These are phyloP conservation scores for Meandrina meandrites DNA, from an alignment of 92 coral and sea anemone genomes.

Conservation along the genomic window DNA sequence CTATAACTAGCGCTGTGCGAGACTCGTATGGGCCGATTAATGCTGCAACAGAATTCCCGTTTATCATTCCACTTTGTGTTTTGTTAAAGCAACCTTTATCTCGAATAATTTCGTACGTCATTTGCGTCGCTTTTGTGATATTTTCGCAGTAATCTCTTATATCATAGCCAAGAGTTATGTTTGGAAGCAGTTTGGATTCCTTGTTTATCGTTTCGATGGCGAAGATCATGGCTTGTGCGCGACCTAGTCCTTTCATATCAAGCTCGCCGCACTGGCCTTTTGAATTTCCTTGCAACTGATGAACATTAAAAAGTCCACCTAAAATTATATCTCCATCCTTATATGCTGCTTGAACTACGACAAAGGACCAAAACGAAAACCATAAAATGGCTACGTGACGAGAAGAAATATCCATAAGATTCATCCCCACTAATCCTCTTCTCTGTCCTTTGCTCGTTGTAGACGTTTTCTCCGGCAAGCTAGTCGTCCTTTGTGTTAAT, in stretches of 20 bases:
- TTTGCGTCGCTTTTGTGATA: background rate
- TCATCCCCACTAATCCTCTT: no score
- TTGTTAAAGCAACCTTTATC: background rate
- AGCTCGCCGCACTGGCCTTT: slow-evolving; percentile 59
- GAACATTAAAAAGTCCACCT: slow-evolving; percentile 81
- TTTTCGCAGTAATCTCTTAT: background rate
- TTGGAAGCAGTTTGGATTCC: slow-evolving; percentile 55
- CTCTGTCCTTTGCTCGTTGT: no score
- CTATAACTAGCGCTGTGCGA: background rate
- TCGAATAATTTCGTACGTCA: background rate
- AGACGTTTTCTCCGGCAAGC: no score
- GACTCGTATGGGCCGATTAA: slow-evolving; percentile 9
- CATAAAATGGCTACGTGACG: no score
- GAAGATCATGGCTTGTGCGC: slow-evolving; percentile 83
- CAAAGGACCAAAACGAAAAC: background rate
- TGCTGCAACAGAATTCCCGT: background rate
- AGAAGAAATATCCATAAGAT: no score
- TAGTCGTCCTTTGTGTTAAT: no score
- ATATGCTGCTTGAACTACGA: background rate
- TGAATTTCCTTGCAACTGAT: slow-evolving; percentile 23
- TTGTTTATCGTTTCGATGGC: slow-evolving; percentile 72
- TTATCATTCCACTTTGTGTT: background rate
- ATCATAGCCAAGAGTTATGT: slow-evolving; percentile 62
- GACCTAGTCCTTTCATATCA: slow-evolving; percentile 74
- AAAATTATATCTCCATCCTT: slow-evolving; percentile 55